Conservation (phyloP, 2,888 invertebrate species). For the Blomia tropicalis region DNA sequence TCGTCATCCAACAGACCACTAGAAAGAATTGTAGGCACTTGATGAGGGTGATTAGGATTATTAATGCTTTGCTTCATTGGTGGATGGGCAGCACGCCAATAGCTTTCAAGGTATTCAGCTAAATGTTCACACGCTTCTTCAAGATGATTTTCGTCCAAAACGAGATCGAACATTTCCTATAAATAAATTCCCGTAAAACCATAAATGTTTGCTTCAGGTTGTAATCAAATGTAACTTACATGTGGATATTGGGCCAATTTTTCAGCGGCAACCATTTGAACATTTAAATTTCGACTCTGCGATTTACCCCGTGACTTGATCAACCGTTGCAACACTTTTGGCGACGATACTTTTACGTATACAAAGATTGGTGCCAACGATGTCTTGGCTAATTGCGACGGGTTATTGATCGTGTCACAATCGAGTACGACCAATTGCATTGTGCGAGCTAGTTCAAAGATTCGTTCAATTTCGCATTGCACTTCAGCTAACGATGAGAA, state of each 20-base stretch:
- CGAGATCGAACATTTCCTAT: conserved; percentile 91
- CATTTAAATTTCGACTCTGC: conserved; percentile 89
- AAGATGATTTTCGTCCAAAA: conserved; percentile 94
- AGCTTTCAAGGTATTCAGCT: conserved; percentile 90
- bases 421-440: conserved; percentile 63
- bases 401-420: conserved; percentile 99
- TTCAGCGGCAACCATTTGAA: conserved; percentile 98
- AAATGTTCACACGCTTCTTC: conserved; percentile 99
- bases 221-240: conserved; percentile 33
- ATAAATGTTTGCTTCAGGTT: neutral
- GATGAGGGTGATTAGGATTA: neutral
- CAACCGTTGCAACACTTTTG: conserved; percentile 91
- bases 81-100: conserved; percentile 96
- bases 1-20: neutral
- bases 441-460: conserved; percentile 93
- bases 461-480: conserved; percentile 93
- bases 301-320: conserved; percentile 98
- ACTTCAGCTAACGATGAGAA: conserved; percentile 70
- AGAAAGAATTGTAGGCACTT: neutral
- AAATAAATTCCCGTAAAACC: neutral
- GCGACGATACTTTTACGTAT: conserved; percentile 96
- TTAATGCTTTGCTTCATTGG: conserved; percentile 38
- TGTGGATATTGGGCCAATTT: conserved; percentile 93
- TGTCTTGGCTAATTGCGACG: conserved; percentile 96
- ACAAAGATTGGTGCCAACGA: conserved; percentile 95